Conservation (phyloP, 2,797 vertebrate genomes). For the Syncerus caffer region DNA sequence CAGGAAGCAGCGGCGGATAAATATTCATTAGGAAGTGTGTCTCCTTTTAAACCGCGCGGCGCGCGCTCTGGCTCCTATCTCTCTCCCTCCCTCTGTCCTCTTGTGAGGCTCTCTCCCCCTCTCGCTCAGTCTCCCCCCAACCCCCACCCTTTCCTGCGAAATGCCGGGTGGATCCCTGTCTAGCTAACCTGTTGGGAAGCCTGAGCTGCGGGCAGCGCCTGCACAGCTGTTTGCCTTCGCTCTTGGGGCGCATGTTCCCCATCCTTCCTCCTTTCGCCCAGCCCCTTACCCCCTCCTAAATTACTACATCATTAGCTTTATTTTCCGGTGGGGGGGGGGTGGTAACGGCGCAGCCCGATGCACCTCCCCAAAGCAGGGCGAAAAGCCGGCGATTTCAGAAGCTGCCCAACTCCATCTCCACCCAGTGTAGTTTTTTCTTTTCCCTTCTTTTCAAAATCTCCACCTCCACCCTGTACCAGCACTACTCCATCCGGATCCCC, state of each 20-base stretch:
- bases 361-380: constrained; percentile 17
- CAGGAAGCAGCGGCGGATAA: constrained; percentile 81
- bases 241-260: constrained; percentile 43
- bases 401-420: not conserved
- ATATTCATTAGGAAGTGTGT: constrained; percentile 85
- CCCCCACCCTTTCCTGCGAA: constrained; percentile 79
- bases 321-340: constrained; percentile 17
- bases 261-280: constrained; percentile 53
- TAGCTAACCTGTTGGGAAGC: constrained; percentile 73
- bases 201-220: constrained; percentile 40
- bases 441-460: not conserved
- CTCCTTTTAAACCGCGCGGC: constrained; percentile 74
- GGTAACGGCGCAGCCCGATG: not conserved
- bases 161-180: constrained; percentile 67
- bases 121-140: constrained; percentile 3
- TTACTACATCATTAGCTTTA: constrained; percentile 77
- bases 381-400: not conserved
- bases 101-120: constrained; percentile 47
- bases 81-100: constrained; percentile 69
- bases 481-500: not conserved
- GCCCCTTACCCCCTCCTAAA: constrained; percentile 69
- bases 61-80: constrained; percentile 51
- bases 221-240: constrained; percentile 56
- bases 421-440: not conserved
- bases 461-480: not conserved